phyloP scores from a whole-genome alignment of 2,888 invertebrate genomes.

The Limenitis camilla region DNA sequence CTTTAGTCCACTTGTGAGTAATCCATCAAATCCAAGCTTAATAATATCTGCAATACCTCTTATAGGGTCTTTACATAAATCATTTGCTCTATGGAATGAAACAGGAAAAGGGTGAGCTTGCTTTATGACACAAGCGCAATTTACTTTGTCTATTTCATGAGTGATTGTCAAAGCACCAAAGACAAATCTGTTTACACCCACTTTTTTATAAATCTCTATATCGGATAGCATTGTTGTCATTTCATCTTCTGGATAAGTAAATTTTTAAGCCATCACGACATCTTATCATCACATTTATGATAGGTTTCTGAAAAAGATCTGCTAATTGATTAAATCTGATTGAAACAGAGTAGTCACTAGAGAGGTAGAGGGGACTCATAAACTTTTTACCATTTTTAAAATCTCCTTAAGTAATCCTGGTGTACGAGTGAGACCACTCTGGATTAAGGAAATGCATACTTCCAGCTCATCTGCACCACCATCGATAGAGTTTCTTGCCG shows the following conservation, averaged over 20 bases:
- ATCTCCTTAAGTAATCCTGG: slow-evolving; percentile 80
- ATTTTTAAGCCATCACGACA: slow-evolving; percentile 89
- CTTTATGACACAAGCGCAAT: slow-evolving; percentile 76
- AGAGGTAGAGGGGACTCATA: too few relatives aligned
- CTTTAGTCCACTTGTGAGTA: slow-evolving; percentile 90
- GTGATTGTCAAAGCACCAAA: slow-evolving; percentile 85
- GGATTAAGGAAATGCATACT: slow-evolving; percentile 85
- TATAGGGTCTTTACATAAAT: slow-evolving; percentile 76
- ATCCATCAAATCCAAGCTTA: slow-evolving; percentile 82
- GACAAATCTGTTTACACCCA: slow-evolving; percentile 89
- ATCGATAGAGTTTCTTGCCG: slow-evolving; percentile 84
- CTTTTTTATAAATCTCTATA: slow-evolving; percentile 76
- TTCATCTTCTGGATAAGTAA: slow-evolving; percentile 81
- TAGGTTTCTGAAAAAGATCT: slow-evolving; percentile 43
- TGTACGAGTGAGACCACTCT: slow-evolving; percentile 92
- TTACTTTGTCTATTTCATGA: slow-evolving; percentile 77
- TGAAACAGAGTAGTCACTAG: too few relatives aligned
- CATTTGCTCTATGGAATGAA: slow-evolving; percentile 93
- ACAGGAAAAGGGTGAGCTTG: slow-evolving; percentile 78
- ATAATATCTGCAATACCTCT: slow-evolving; percentile 77
- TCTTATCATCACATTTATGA: slow-evolving; percentile 89
- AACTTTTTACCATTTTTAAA: slow-evolving; percentile 35
- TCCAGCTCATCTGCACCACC: slow-evolving; percentile 91
- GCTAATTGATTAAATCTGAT: background rate
- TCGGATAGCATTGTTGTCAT: slow-evolving; percentile 86